A percentile compares a stretch with the other conserved stretches of the same genome.
Conservation (phyloP, 2,797 vertebrate species). For the Enteromius argenteus region DNA sequence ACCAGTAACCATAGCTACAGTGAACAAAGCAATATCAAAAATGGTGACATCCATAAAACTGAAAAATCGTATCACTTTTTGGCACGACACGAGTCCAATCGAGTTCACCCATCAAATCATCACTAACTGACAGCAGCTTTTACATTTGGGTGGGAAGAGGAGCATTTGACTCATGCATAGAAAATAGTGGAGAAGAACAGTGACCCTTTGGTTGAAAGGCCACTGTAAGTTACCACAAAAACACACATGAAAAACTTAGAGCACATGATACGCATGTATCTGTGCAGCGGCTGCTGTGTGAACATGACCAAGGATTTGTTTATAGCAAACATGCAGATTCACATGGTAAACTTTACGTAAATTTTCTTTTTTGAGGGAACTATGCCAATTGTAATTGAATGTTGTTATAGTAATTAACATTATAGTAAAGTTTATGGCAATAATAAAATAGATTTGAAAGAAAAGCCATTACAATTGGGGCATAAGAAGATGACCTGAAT, state of each 20-base stretch:
- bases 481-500: neutral
- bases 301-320: neutral
- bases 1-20: no score
- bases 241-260: neutral
- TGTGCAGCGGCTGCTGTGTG: neutral
- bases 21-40: no score
- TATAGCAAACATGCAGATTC: neutral
- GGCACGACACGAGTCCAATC: neutral
- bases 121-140: no score
- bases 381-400: neutral
- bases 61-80: no score
- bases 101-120: neutral
- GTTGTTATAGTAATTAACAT: neutral
- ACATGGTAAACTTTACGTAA: neutral
- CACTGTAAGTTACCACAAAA: no score
- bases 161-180: neutral
- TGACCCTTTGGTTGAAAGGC: no score
- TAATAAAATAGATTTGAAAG: neutral
- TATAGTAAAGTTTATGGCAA: neutral
- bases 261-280: neutral
- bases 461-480: neutral
- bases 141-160: neutral
- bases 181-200: neutral
- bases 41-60: no score
- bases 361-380: neutral